Percentiles rank a stretch among this genome's conserved stretches.
phyloP scores from a whole-genome alignment of 1,140 invertebrate species.

The Parasteatoda tepidariorum region DNA sequence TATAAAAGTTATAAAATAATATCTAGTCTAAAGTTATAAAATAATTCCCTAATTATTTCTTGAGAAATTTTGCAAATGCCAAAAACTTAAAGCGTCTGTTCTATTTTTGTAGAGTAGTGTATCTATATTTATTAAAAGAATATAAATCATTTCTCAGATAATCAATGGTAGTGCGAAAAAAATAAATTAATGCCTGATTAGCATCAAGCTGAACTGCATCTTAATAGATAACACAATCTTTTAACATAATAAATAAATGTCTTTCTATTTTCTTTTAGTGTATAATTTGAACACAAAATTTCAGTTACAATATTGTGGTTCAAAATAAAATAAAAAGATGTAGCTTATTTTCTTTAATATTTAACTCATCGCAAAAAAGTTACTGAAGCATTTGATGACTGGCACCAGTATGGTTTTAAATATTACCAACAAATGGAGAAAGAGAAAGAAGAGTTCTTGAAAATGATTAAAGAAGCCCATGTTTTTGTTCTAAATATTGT shows the following conservation, averaged over 20 bases:
- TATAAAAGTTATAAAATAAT: too few species aligned
- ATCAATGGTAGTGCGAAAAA: too few species aligned
- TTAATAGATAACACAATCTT: too few species aligned
- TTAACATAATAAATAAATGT: neutral
- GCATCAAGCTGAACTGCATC: too few species aligned
- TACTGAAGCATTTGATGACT: conserved; percentile 16
- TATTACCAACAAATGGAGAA: conserved; percentile 23
- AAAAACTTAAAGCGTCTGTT: too few species aligned
- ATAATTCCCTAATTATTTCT: too few species aligned
- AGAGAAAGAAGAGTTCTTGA: conserved; percentile 13
- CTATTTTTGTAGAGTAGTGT: too few species aligned
- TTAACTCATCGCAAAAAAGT: conserved; percentile 10
- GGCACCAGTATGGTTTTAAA: neutral
- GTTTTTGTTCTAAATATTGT: neutral
- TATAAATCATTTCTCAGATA: too few species aligned
- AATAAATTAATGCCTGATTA: too few species aligned
- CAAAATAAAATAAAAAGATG: neutral
- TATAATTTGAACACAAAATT: neutral
- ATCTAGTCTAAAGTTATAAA: too few species aligned
- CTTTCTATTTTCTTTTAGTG: neutral
- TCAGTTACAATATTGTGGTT: neutral
- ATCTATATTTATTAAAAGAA: too few species aligned
- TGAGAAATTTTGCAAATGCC: too few species aligned
- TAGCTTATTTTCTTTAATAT: neutral
- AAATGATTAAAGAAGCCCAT: neutral